Conservation (phyloP, 2,888 invertebrate species). For the Drosophila acutilabella region DNA sequence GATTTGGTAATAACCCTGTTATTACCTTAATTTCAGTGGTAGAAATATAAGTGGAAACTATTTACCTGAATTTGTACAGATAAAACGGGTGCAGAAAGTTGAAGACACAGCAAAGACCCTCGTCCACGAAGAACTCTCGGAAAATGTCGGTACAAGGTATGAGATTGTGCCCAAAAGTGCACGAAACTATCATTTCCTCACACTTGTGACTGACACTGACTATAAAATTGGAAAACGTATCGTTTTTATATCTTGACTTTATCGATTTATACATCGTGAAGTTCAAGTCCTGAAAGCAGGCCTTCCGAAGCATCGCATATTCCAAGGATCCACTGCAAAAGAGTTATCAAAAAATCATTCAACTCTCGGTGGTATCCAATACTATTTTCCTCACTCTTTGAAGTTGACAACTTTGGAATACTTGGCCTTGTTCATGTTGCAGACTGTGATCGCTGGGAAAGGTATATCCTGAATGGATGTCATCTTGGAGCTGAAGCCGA, state of each 20-base stretch:
- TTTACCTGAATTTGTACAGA: slow-evolving; percentile 87
- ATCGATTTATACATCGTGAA: slow-evolving; percentile 52
- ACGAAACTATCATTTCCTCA: slow-evolving; percentile 89
- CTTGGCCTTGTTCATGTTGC: slow-evolving; percentile 93
- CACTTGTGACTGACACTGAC: slow-evolving; percentile 88
- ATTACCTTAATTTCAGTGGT: neutral
- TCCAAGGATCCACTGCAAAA: slow-evolving; percentile 86
- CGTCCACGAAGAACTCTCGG: slow-evolving; percentile 91
- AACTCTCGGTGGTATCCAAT: neutral
- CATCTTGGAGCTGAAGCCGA: slow-evolving; percentile 89
- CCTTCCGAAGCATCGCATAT: slow-evolving; percentile 82
- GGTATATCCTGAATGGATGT: slow-evolving; percentile 89
- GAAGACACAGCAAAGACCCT: slow-evolving; percentile 93
- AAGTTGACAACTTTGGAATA: slow-evolving; percentile 84
- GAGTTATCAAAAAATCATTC: neutral
- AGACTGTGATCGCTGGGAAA: slow-evolving; percentile 93
- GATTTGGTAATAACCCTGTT: neutral
- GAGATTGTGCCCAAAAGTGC: slow-evolving; percentile 88
- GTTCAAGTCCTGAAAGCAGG: slow-evolving; percentile 66
- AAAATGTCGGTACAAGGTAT: slow-evolving; percentile 89
- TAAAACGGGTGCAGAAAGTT: slow-evolving; percentile 90
- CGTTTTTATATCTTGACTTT: slow-evolving; percentile 36
- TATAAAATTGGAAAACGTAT: slow-evolving; percentile 75
- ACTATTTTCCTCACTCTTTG: slow-evolving; percentile 47
- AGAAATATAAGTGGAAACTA: neutral